Conservation (phyloP, 2,888 invertebrate species). For the Epiperipatus broadwayi region DNA sequence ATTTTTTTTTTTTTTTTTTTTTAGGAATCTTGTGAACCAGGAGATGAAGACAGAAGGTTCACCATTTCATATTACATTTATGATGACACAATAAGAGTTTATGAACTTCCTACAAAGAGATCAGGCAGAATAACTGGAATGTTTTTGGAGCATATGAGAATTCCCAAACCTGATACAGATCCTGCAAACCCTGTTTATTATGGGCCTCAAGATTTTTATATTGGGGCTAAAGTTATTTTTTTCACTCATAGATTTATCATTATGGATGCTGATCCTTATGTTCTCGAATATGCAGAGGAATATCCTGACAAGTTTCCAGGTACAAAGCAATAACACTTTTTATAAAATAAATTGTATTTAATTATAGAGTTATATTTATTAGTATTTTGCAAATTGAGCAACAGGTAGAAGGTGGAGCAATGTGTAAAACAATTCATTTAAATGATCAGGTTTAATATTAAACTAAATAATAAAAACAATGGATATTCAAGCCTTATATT, state of each 20-base stretch:
- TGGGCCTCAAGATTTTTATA: constrained; percentile 54
- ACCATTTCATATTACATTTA: constrained; percentile 52
- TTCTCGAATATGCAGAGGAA: constrained; percentile 42
- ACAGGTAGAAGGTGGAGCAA: no score
- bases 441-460: no score
- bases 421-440: no score
- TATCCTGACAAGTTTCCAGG: constrained; percentile 27
- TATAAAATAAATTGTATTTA: no score
- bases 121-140: constrained; percentile 56
- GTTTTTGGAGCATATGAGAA: constrained; percentile 44
- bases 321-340: no score
- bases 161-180: constrained; percentile 47
- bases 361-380: no score
- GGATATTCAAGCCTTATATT: no score
- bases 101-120: constrained; percentile 49
- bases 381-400: no score
- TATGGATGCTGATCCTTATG: constrained; percentile 63
- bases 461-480: no score
- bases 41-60: constrained; percentile 53
- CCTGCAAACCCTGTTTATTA: constrained; percentile 52
- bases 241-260: constrained; percentile 56
- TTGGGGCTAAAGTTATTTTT: constrained; percentile 50
- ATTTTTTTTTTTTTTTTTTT: no score
- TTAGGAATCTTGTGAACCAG: constrained; percentile 53
- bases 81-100: constrained; percentile 52